A percentile compares a stretch with the other conserved stretches of the same genome.
These are phyloP conservation scores for Hydra vulgaris DNA, from an alignment of 30 jellyfish, hydroid and myxozoan genomes.

Conservation along the genomic window DNA sequence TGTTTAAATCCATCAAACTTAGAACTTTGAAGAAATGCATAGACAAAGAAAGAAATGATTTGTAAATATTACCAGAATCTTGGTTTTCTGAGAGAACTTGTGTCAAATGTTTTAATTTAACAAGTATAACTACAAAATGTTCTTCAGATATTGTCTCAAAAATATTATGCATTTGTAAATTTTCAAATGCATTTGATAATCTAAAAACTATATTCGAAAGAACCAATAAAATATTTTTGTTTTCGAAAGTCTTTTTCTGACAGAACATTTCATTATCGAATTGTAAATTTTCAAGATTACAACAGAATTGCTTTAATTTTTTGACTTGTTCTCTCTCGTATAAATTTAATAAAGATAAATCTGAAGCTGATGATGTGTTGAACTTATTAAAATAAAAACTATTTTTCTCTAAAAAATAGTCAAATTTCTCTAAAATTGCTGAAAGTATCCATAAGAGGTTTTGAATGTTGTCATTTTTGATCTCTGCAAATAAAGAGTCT, in stretches of 20 bases:
- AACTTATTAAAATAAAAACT: too few species aligned
- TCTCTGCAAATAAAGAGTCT: not conserved
- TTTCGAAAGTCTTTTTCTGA: not conserved
- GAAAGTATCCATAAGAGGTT: not conserved
- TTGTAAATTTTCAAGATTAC: not conserved
- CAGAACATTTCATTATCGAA: not conserved
- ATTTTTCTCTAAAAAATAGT: not conserved
- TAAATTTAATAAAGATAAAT: not conserved
- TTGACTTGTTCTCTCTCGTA: not conserved
- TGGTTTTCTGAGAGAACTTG: not conserved
- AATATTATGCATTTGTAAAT: not conserved
- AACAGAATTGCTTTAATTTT: not conserved
- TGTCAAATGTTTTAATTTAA: not conserved
- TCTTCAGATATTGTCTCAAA: not conserved
- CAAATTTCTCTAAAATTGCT: not conserved
- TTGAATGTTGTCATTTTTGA: not conserved
- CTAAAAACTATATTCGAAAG: not conserved
- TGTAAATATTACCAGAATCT: not conserved
- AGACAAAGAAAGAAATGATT: not conserved
- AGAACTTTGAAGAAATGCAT: not conserved
- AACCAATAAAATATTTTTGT: not conserved
- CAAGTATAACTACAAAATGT: not conserved
- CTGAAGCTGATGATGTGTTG: not conserved
- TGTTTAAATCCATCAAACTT: not conserved
- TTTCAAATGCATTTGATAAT: not conserved